Base-by-base conservation (phyloP, 2,113 vertebrate species). In the Procapra przewalskii region DNA sequence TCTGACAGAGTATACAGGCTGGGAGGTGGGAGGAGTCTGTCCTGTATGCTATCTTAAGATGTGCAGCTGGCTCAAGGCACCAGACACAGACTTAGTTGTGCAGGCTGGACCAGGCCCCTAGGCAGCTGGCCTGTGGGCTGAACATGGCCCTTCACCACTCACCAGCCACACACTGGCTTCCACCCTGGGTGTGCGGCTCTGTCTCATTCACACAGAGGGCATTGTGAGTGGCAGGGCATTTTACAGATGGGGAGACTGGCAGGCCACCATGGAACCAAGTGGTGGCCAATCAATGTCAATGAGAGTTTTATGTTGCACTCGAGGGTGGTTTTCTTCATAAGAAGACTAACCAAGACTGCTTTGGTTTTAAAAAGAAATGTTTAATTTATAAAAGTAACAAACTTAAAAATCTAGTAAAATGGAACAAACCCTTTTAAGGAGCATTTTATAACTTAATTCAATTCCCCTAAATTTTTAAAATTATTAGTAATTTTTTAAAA, bases 331-430 rank as follows among this genome's bases (percentile, higher is more conserved):
- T 85, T 83, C 33, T 96, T 55, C 71, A 71, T 19, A 83, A 71
- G 60, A 96, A 97, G 79, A 64, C 31, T 67, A 62, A 4, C 25
- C 4, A 11, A 77, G 85, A 64, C 33, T 82, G 21, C 29, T 80
- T 84, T 71, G 67, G 21, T 75, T 93, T 97, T 94, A 29, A 84
- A 96, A 97, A 57, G 19, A 25, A 90, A 57, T 71, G 55, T 25
- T 87, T 88, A 90, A 54, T 48, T 95, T 55, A 90, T 91, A 83
- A 97, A 93, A 94, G 25, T 40, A 71, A 71, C 50, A 81, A 91
- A 79, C 43, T 62, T 4, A 85, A 95, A 97, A 57, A 93, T 54
- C 43, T 60, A 90, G 40, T 79, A 84, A 94, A 90, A 85, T 33
- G 11, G 71, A 97, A 48, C 10, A 45, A 48, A 88, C 57, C 60